phyloP scores from a whole-genome alignment of 35 echinoderm and acorn worm species.

The Lytechinus variegatus region DNA sequence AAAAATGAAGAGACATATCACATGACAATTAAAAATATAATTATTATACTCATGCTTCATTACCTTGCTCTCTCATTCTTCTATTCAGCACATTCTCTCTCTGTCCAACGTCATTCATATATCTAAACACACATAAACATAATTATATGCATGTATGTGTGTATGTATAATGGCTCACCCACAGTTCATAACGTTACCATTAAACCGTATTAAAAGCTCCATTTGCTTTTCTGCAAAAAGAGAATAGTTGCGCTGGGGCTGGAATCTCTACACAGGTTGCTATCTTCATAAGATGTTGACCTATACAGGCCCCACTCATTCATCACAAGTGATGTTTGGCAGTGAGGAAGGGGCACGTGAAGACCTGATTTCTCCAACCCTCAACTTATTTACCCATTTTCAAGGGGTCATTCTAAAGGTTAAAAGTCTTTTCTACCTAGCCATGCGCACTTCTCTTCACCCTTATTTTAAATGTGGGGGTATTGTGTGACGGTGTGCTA shows the following conservation, averaged over 20 bases:
- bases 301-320: neutral
- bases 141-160: too few species aligned
- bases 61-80: too few species aligned
- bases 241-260: neutral
- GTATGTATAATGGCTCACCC: too few species aligned
- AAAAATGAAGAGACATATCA: too few species aligned
- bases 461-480: too few species aligned
- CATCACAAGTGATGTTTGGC: neutral
- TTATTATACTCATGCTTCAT: too few species aligned
- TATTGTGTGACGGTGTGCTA: too few species aligned
- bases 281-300: neutral
- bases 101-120: too few species aligned
- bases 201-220: neutral
- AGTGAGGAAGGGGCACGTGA: neutral
- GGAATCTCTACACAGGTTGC: neutral
- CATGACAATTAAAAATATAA: too few species aligned
- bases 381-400: constrained; percentile 14
- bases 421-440: neutral
- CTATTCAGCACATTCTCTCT: too few species aligned
- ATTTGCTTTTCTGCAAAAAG: neutral
- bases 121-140: too few species aligned
- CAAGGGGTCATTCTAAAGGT: constrained; percentile 9
- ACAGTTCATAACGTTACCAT: neutral
- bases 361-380: neutral
- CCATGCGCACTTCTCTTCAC: neutral